Evolutionary conservation across 2,113 vertebrate genomes (phyloP).

Genomic region (Tinamus guttatus): DNA sequence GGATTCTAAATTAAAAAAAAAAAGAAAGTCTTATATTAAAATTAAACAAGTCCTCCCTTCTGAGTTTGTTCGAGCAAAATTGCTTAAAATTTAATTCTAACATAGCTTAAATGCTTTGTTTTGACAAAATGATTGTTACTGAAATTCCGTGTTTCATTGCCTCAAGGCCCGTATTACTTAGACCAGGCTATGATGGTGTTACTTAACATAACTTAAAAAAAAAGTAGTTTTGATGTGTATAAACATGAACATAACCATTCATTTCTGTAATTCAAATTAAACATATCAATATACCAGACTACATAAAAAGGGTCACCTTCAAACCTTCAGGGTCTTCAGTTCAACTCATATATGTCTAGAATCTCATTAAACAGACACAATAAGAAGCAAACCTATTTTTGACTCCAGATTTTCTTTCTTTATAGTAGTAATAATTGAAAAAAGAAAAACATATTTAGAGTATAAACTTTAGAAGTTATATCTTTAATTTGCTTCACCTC

Average conservation of each 20-base stretch:
- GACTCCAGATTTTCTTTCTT: background rate
- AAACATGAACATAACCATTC: background rate
- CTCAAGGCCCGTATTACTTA: background rate
- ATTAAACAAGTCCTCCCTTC: background rate
- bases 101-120: background rate
- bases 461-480: background rate
- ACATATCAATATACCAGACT: background rate
- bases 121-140: background rate
- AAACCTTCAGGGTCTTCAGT: background rate
- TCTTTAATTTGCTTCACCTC: background rate
- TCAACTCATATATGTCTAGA: rapidly evolving
- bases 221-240: background rate
- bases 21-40: background rate
- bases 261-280: background rate
- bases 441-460: background rate
- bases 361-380: background rate
- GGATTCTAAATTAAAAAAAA: background rate
- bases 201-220: rapidly evolving
- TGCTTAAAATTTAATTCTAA: background rate
- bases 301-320: background rate
- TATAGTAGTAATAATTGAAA: too few species aligned
- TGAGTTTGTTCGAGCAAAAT: background rate
- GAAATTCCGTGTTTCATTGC: background rate
- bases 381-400: background rate
- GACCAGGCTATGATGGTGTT: too few species aligned